Evolutionary conservation across 2,797 vertebrate genomes (phyloP), one percentile per base, ranked within the genome.

Genomic region (Pelochelys cantorii): DNA sequence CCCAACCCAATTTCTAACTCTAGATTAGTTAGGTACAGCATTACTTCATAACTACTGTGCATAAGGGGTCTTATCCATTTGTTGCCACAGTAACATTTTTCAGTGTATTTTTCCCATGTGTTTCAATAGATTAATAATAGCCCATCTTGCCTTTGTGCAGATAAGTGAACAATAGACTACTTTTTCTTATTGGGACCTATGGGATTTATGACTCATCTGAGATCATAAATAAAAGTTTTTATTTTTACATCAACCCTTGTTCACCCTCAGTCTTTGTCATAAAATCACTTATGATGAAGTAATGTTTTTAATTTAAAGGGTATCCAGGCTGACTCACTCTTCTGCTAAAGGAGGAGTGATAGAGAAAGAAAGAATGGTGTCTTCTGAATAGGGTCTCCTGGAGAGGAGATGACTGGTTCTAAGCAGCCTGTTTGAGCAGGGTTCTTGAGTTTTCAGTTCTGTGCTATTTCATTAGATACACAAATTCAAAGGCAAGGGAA

Each of bases 381-480:
- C 55, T 78, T 42, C 29, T 68, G n/a, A n/a, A 5, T 71, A 37
- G n/a, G 57, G 52, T 59, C 90, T 93, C 27, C 13, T 80, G 1
- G 34, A 77, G 27, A 37, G 23, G n/a, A 37, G 37, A 20, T 37
- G 31, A 77, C 88, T 34, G 6, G 23, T 89, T 93, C 37, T 75
- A 13, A 93, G 85, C 59, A 80, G 89, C 7, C 74, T 77, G 13
- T 25, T 77, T 77, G 42, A 77, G 22, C 23, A 52, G 25, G 11
- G 12, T 86, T 54, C n/a, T 81, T 92, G 31, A 52, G 54, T 92
- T 82, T 87, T 87, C 56, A 88, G 27, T 88, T 93, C 52, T 85
- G 29, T 89, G 18, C 0, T 88, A n/a, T 94, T 90, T 87, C 59
- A 81, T 94, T 80, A 34, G 84, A 87, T 94, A 88, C 89, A 10